A percentile compares a stretch with the other conserved stretches of the same genome.
These are phyloP conservation scores for Sweltsa coloradensis DNA, from an alignment of 1,140 invertebrate genomes.

Conservation along the genomic window DNA sequence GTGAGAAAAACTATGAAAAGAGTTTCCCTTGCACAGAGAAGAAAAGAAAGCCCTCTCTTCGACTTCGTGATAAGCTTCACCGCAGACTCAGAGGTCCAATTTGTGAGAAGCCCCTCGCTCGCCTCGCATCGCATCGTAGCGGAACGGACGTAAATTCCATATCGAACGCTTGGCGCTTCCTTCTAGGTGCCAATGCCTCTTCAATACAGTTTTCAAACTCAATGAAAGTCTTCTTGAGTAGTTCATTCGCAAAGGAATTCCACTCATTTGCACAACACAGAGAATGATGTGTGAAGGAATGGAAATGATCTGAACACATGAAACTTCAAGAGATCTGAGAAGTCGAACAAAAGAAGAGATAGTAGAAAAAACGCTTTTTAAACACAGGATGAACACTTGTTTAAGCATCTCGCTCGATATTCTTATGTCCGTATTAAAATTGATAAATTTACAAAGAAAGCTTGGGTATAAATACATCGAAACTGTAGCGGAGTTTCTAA, in stretches of 20 bases:
- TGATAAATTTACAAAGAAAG: too few relatives aligned
- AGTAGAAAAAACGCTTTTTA: background rate
- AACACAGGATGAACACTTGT: too few relatives aligned
- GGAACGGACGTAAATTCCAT: background rate
- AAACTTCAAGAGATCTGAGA: background rate
- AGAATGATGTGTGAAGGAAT: background rate
- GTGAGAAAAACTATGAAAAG: too few relatives aligned
- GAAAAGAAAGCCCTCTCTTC: too few relatives aligned
- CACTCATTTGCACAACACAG: conserved; percentile 5
- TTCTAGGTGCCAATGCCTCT: background rate
- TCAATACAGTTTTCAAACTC: background rate
- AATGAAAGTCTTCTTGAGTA: background rate
- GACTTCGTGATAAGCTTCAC: conserved; percentile 2
- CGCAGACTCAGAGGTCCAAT: conserved; percentile 1
- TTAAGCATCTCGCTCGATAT: too few relatives aligned
- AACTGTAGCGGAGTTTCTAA: too few relatives aligned
- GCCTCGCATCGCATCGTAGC: too few relatives aligned
- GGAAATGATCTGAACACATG: background rate
- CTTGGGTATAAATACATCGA: too few relatives aligned
- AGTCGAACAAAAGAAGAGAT: background rate
- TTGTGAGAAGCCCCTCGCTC: background rate
- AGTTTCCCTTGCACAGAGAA: too few relatives aligned
- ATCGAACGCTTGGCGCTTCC: background rate
- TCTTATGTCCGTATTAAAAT: too few relatives aligned
- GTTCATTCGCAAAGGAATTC: conserved; percentile 2